phyloP scores from a whole-genome alignment of 1,140 invertebrate genomes.

The Ephestia elutella region DNA sequence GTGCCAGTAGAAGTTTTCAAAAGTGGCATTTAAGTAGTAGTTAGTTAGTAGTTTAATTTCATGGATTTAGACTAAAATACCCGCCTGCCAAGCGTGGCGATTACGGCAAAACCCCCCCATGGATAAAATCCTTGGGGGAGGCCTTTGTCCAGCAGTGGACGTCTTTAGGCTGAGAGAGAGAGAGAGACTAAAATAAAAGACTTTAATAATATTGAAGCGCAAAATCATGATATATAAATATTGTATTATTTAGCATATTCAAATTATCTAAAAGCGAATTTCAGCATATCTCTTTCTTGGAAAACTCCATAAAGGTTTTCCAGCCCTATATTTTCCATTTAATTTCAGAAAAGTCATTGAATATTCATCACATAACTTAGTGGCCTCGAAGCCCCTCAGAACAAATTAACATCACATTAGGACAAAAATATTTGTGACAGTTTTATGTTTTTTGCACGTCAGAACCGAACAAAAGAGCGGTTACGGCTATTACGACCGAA shows the following conservation, averaged over 20 bases:
- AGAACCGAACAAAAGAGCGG: constrained; percentile 18
- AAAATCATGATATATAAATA: background rate
- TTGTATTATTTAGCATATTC: background rate
- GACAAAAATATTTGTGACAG: constrained; percentile 11
- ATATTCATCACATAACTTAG: constrained; percentile 14
- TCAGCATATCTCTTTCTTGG: background rate
- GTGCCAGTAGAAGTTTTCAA: no score
- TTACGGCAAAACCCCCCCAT: no score
- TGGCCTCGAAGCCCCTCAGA: background rate
- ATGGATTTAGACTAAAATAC: no score
- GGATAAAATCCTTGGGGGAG: no score
- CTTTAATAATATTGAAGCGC: no score
- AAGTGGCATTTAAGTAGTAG: no score
- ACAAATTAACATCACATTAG: constrained; percentile 9
- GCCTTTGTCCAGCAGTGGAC: no score
- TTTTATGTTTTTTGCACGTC: background rate
- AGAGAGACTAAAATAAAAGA: no score
- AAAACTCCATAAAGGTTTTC: background rate
- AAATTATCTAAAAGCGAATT: background rate
- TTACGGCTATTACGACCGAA: constrained; percentile 28
- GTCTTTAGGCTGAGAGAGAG: no score
- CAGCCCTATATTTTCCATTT: constrained; percentile 3
- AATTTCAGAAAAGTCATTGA: constrained; percentile 10
- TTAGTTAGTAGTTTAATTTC: no score
- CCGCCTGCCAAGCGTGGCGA: no score